Evolutionary conservation across 2,888 invertebrate genomes (phyloP).

Genomic region (Ornithoptera alexandrae): DNA sequence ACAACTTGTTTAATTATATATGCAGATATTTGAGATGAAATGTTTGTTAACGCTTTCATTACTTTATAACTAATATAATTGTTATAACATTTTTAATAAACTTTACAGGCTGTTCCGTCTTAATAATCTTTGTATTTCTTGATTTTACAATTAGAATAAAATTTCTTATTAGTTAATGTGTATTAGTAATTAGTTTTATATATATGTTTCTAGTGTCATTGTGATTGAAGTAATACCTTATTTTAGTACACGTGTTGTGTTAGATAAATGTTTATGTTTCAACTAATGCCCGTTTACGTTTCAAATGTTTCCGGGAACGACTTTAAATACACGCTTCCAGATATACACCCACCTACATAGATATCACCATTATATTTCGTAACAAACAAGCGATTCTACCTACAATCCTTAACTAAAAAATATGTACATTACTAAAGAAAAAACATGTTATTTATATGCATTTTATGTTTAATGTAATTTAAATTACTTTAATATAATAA

Average conservation of each 20-base stretch:
- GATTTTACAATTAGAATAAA: neutral
- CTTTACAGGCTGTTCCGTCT: neutral
- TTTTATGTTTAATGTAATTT: no score
- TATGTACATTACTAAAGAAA: neutral
- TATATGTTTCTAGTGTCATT: constrained; percentile 35
- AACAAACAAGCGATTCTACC: neutral
- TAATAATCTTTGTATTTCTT: neutral
- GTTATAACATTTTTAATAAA: neutral
- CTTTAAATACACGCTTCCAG: constrained; percentile 35
- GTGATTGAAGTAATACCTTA: constrained; percentile 50
- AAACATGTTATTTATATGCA: neutral
- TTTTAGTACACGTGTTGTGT: constrained; percentile 59
- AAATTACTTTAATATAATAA: neutral
- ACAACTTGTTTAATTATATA: neutral
- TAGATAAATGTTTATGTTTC: constrained; percentile 71
- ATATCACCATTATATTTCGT: constrained; percentile 16
- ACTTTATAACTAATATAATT: neutral
- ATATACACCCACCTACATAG: constrained; percentile 21
- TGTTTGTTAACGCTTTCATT: neutral
- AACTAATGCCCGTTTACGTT: constrained; percentile 58
- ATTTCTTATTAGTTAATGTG: neutral
- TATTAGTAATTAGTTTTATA: neutral
- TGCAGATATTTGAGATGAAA: no score
- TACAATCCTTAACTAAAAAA: neutral
- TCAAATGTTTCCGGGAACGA: constrained; percentile 65